A percentile compares a stretch with the other conserved stretches of the same genome.
phyloP scores from a whole-genome alignment of 2,888 invertebrate genomes.

The Athalia circularis region DNA sequence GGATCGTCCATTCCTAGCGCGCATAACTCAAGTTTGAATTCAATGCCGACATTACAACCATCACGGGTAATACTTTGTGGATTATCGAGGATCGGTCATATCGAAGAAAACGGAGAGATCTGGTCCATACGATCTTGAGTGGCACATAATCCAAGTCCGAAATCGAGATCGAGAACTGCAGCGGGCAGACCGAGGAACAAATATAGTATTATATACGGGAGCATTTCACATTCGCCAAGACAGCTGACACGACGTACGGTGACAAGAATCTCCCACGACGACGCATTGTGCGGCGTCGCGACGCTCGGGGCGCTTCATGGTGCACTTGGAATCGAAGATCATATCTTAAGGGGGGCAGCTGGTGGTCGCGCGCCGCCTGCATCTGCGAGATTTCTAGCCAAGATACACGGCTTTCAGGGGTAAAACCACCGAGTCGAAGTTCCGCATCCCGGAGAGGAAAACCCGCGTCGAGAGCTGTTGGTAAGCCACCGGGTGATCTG shows the following conservation, averaged over 20 bases:
- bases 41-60: neutral
- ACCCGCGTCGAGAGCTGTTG: slow-evolving; percentile 29
- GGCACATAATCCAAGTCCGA: slow-evolving; percentile 8
- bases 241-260: slow-evolving; percentile 41
- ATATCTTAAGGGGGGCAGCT: slow-evolving; percentile 47
- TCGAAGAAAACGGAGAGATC: slow-evolving; percentile 20
- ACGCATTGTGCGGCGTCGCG: slow-evolving; percentile 42
- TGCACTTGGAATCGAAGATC: slow-evolving; percentile 45
- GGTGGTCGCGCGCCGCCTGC: slow-evolving; percentile 45
- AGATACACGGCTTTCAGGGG: slow-evolving; percentile 43
- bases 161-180: slow-evolving; percentile 17
- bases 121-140: slow-evolving; percentile 11
- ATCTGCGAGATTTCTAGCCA: slow-evolving; percentile 43
- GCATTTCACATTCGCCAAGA: slow-evolving; percentile 38
- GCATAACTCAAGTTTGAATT: slow-evolving; percentile 9
- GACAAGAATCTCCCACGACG: slow-evolving; percentile 43
- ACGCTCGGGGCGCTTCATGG: slow-evolving; percentile 38
- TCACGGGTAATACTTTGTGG: slow-evolving; percentile 21
- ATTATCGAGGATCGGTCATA: slow-evolving; percentile 33
- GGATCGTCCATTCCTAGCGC: neutral
- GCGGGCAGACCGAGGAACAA: neutral
- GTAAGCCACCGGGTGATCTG: slow-evolving; percentile 44
- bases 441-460: slow-evolving; percentile 41
- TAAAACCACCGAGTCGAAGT: slow-evolving; percentile 42
- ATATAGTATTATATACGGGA: neutral